phyloP scores from a whole-genome alignment of 2,797 vertebrate species.

The Anguilla megastoma region DNA sequence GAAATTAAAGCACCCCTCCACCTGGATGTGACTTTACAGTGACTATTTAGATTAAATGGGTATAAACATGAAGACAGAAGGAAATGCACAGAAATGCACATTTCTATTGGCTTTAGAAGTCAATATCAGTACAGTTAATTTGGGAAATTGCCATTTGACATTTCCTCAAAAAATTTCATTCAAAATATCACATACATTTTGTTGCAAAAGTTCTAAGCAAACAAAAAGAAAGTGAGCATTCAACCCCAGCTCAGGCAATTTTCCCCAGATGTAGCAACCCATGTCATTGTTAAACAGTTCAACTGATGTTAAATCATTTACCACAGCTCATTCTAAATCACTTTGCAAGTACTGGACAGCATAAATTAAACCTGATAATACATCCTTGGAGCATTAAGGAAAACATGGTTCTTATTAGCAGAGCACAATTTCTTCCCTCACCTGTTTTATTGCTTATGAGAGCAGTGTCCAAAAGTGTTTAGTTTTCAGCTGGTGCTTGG shows the following conservation, averaged over 20 bases:
- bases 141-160: neutral
- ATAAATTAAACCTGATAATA: constrained; percentile 29
- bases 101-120: neutral
- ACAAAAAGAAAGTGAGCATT: too few species aligned
- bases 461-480: neutral
- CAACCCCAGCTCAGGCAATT: neutral
- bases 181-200: neutral
- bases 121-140: neutral
- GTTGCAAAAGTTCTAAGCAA: too few species aligned
- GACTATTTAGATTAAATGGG: neutral
- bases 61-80: neutral
- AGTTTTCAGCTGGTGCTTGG: neutral
- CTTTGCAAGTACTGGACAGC: constrained; percentile 14
- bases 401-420: constrained; percentile 34
- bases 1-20: too few species aligned
- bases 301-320: constrained; percentile 32
- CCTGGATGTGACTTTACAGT: too few species aligned
- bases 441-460: constrained; percentile 30
- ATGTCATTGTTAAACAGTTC: neutral
- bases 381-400: constrained; percentile 5
- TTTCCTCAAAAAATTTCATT: neutral
- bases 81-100: neutral
- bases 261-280: neutral
- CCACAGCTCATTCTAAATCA: constrained; percentile 20
- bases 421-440: constrained; percentile 16